A percentile compares a stretch with the other conserved stretches of the same genome.
Conservation (phyloP, 2,797 vertebrate species). For the Synaphobranchus kaupii region DNA sequence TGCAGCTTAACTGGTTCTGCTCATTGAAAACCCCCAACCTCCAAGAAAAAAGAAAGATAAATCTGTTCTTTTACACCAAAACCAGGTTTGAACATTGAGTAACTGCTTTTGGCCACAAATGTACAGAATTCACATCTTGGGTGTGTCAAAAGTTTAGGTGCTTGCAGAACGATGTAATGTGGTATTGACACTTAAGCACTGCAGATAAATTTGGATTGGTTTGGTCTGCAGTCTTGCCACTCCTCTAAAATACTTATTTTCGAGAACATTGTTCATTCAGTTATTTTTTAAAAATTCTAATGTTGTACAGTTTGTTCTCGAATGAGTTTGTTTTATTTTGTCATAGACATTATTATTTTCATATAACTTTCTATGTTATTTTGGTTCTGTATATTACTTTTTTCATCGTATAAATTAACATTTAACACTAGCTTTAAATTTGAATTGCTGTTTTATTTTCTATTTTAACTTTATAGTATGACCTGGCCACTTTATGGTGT, state of each 20-base stretch:
- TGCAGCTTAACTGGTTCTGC: slow-evolving; percentile 67
- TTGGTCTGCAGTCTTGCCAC: slow-evolving; percentile 68
- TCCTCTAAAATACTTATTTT: slow-evolving; percentile 67
- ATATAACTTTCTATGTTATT: slow-evolving; percentile 83
- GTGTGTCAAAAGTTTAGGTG: slow-evolving; percentile 65
- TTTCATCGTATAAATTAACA: slow-evolving; percentile 81
- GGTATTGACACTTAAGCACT: slow-evolving; percentile 70
- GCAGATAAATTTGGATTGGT: slow-evolving; percentile 62
- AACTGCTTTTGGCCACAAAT: slow-evolving; percentile 66
- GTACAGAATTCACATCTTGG: slow-evolving; percentile 63
- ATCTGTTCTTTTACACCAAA: slow-evolving; percentile 59
- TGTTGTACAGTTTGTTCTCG: slow-evolving; percentile 75
- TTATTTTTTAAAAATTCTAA: slow-evolving; percentile 67
- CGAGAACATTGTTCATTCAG: slow-evolving; percentile 68
- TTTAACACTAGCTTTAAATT: slow-evolving; percentile 90
- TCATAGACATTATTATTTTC: slow-evolving; percentile 84
- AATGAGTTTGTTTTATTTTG: slow-evolving; percentile 81
- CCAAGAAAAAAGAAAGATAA: slow-evolving; percentile 52
- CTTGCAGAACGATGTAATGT: slow-evolving; percentile 66
- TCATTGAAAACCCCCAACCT: slow-evolving; percentile 51
- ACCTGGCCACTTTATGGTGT: slow-evolving; percentile 81
- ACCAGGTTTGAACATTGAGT: slow-evolving; percentile 63
- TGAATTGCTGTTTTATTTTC: slow-evolving; percentile 71
- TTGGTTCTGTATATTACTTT: slow-evolving; percentile 85
- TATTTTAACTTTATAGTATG: slow-evolving; percentile 61